Percentiles rank a stretch among this genome's conserved stretches.
phyloP scores from a whole-genome alignment of 2,113 vertebrate species.

The Archilochus colubris region DNA sequence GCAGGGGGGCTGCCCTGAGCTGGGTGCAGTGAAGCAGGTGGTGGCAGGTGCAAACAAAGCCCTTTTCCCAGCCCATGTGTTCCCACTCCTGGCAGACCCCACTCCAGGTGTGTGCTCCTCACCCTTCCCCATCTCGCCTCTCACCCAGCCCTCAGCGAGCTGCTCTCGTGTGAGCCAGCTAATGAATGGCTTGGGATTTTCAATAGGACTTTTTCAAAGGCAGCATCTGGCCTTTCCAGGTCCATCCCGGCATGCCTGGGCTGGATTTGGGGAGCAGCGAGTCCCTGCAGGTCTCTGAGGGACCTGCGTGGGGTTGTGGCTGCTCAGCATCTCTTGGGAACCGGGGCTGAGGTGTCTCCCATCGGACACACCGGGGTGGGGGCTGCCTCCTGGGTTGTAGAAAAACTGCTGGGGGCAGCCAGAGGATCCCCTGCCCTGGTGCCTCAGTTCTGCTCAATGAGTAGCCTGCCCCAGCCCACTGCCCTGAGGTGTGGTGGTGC shows the following conservation, averaged over 20 bases:
- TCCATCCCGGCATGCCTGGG: neutral
- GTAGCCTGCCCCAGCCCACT: neutral
- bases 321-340: neutral
- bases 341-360: neutral
- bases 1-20: neutral
- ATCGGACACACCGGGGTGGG: neutral
- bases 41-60: slow-evolving; percentile 31
- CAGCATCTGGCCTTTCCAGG: neutral
- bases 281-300: neutral
- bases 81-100: neutral
- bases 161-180: neutral
- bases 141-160: neutral
- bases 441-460: accelerated
- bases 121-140: neutral
- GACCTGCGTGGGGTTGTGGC: neutral
- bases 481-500: accelerated
- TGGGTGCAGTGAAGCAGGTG: neutral
- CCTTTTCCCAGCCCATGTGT: neutral
- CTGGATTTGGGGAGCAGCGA: neutral
- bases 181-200: neutral
- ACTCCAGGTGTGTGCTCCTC: neutral
- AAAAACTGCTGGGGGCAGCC: neutral
- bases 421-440: neutral
- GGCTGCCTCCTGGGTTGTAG: neutral
- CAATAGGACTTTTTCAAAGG: neutral